Base-by-base conservation (phyloP, 2,113 vertebrate species). In the Bubalus kerabau region DNA sequence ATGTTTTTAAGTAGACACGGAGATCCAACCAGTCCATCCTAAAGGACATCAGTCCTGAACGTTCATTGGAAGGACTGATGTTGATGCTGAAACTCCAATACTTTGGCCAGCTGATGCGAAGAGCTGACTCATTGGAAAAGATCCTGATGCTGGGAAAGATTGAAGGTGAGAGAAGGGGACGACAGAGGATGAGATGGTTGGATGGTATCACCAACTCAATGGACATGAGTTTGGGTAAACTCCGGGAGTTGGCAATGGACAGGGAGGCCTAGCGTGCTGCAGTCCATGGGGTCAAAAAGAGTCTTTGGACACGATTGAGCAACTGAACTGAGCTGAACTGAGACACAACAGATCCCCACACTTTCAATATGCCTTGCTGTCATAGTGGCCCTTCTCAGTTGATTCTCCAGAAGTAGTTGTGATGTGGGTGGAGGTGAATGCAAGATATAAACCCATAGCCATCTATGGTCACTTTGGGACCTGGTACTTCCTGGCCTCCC, bases 391-490 rank as follows among this genome's bases (percentile, higher is more conserved):
- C 80, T 95, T 80, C 74, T 80, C 67, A 14, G 48, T 3, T 17
- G 43, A 30, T 54, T 87, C 62, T 52, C 71, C 0, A 0, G 15
- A 23, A 54, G 76, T 40, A 17, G 95, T 88, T 23, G 59, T 93
- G 95, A 60, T 67, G 46, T 90, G 83, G 93, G 90, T 32, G 81
- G 54, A 84, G 90, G 32, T 94, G 96, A 95, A 60, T 96, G 67
- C 82, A 48, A 87, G 96, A 28, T 81, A 94, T 98, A 98, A 98
- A 97, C 93, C 3, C 83, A 82, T 95, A 54, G 91, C 82, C 5
- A 6, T 94, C 85, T 83, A 81, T 26, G 54, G 78, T 56, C 36
- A 46, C 93, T 40, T 24, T 85, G 91, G 96, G 96, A 74, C 56
- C 89, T 97, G 71, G 57, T 89, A 71, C 95, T 98, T 98, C 84